These are phyloP conservation scores for Gorsachius goisagi DNA, from an alignment of 2,113 vertebrate species.

Conservation along the genomic window DNA sequence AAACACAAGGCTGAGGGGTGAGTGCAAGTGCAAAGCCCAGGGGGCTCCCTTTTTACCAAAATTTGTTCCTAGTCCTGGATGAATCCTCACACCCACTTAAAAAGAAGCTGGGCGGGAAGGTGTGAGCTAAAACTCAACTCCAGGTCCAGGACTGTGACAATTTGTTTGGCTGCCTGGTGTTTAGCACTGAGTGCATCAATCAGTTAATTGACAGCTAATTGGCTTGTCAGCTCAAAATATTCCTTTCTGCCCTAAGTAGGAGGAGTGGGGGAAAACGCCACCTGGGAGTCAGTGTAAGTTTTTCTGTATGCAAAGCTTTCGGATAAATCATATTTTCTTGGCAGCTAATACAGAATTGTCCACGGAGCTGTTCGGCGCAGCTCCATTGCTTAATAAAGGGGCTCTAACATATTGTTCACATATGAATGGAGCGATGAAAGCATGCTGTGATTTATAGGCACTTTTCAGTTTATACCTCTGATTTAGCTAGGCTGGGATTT, in stretches of 20 bases:
- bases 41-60: fast-evolving
- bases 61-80: neutral
- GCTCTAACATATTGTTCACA: neutral
- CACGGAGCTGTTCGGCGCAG: neutral
- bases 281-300: neutral
- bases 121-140: neutral
- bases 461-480: neutral
- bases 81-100: neutral
- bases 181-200: neutral
- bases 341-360: neutral
- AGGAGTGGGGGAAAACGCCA: neutral
- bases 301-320: neutral
- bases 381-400: neutral
- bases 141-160: neutral
- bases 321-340: neutral
- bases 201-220: neutral
- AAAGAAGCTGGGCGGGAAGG: neutral
- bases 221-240: neutral
- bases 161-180: neutral
- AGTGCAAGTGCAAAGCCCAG: neutral
- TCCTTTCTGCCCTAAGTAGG: neutral
- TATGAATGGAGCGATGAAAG: neutral
- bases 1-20: neutral
- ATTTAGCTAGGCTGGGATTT: neutral
- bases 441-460: constrained; percentile 6